Evolutionary conservation across 2,113 vertebrate genomes (phyloP).

Genomic region (Collichthys lucidus): DNA sequence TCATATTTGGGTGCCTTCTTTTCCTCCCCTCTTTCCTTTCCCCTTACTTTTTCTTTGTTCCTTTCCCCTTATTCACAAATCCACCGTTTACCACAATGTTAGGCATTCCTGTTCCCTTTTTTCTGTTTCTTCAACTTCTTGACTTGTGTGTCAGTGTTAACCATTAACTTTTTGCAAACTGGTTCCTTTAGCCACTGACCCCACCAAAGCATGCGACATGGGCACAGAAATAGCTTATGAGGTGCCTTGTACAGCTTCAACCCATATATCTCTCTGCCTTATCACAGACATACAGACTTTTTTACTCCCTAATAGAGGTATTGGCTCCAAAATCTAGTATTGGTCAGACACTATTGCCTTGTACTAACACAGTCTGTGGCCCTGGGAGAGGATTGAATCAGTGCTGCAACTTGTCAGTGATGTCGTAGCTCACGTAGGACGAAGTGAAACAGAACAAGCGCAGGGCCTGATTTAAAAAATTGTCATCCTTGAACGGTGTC

Average conservation of each 20-base stretch:
- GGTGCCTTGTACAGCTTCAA: too few relatives aligned
- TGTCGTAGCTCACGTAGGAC: conserved; percentile 18
- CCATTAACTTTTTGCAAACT: conserved; percentile 52
- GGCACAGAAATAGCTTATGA: neutral
- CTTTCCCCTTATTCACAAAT: conserved; percentile 15
- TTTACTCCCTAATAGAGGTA: too few relatives aligned
- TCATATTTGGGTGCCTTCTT: neutral
- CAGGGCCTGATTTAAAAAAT: conserved; percentile 53
- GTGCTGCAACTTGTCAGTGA: conserved; percentile 9
- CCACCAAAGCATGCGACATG: neutral
- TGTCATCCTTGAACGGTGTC: conserved; percentile 50
- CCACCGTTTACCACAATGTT: neutral
- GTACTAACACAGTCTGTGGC: conserved; percentile 8
- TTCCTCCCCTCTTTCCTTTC: conserved; percentile 9
- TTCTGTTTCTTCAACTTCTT: conserved; percentile 7
- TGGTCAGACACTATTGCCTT: too few relatives aligned
- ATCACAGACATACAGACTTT: too few relatives aligned
- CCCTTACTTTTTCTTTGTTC: conserved; percentile 2
- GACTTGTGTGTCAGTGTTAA: conserved; percentile 65
- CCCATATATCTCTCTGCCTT: too few relatives aligned
- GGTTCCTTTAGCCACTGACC: conserved; percentile 72
- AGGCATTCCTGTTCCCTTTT: neutral
- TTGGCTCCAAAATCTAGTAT: too few relatives aligned
- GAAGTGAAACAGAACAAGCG: conserved; percentile 25
- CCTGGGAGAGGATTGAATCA: conserved; percentile 34